These are phyloP conservation scores for Enteromius fasciolatus DNA, from an alignment of 2,797 vertebrate species.

Conservation along the genomic window DNA sequence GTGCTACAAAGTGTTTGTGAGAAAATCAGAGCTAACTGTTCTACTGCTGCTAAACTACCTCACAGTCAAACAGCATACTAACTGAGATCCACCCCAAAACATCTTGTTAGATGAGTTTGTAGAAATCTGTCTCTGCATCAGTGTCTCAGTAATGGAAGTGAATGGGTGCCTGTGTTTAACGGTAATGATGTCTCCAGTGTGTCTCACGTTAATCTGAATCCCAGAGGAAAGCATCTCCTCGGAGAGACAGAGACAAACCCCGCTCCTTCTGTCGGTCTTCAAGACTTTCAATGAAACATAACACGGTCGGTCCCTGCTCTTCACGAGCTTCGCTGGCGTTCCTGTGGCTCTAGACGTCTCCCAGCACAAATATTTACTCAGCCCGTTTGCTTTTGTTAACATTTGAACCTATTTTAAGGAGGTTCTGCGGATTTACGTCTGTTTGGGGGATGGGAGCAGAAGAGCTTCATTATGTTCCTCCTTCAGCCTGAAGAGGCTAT, in stretches of 20 bases:
- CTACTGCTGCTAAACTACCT: no score
- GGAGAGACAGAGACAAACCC: background rate
- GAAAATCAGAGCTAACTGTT: no score
- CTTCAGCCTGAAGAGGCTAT: slow-evolving; percentile 36
- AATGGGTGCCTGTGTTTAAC: background rate
- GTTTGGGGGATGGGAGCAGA: slow-evolving; percentile 29
- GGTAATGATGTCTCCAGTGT: no score
- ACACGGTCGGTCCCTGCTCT: background rate
- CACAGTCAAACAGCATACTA: no score
- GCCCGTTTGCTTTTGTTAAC: slow-evolving; percentile 69
- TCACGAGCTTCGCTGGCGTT: background rate
- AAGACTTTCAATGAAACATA: background rate
- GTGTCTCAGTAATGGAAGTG: no score
- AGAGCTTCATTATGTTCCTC: slow-evolving; percentile 30
- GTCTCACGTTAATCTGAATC: no score
- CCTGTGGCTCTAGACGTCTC: background rate
- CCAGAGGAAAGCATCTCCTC: no score
- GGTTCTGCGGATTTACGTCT: slow-evolving; percentile 30
- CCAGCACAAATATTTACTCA: slow-evolving; percentile 66
- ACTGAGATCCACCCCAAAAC: no score
- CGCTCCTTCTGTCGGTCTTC: background rate
- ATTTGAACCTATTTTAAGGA: slow-evolving; percentile 62
- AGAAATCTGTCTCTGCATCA: no score
- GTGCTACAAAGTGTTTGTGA: background rate
- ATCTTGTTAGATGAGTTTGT: no score